Evolutionary conservation across 2,797 vertebrate species (phyloP).

Genomic region (Aeoliscus strigatus): DNA sequence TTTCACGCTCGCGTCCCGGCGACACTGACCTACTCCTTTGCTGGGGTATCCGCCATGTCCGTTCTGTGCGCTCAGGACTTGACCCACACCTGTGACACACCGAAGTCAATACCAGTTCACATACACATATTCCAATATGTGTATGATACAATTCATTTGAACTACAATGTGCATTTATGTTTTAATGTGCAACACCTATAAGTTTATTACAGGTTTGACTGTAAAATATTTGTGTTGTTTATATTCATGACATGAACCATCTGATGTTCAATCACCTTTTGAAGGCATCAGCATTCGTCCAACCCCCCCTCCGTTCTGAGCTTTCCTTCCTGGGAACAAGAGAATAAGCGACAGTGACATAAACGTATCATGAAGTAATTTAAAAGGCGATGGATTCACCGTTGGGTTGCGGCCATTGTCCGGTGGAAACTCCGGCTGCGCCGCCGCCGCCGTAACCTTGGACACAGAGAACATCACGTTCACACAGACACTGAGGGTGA

Average conservation of each 20-base stretch:
- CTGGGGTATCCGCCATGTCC: conserved; percentile 42
- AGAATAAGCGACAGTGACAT: neutral
- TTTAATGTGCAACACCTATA: too few relatives aligned
- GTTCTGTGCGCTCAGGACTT: conserved; percentile 34
- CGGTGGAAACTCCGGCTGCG: conserved; percentile 31
- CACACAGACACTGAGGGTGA: too few relatives aligned
- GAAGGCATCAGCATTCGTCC: conserved; percentile 51
- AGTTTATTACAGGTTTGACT: too few relatives aligned
- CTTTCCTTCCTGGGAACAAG: conserved; percentile 41
- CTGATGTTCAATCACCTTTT: conserved; percentile 44
- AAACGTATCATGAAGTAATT: neutral
- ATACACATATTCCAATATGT: too few relatives aligned
- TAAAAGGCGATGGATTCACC: conserved; percentile 26
- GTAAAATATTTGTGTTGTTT: too few relatives aligned
- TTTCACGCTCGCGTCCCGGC: neutral
- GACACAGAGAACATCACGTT: too few relatives aligned
- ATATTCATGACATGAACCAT: neutral
- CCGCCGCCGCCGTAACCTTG: conserved; percentile 51
- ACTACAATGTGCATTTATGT: too few relatives aligned
- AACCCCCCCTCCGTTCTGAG: conserved; percentile 34
- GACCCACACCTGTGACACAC: conserved; percentile 51
- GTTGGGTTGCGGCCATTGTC: conserved; percentile 33
- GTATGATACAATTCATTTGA: too few relatives aligned
- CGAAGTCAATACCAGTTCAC: too few relatives aligned
- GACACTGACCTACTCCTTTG: conserved; percentile 55